Percentiles rank a stretch among this genome's conserved stretches.
Conservation (phyloP, 2,888 invertebrate genomes). For the Cheilosia scutellata region DNA sequence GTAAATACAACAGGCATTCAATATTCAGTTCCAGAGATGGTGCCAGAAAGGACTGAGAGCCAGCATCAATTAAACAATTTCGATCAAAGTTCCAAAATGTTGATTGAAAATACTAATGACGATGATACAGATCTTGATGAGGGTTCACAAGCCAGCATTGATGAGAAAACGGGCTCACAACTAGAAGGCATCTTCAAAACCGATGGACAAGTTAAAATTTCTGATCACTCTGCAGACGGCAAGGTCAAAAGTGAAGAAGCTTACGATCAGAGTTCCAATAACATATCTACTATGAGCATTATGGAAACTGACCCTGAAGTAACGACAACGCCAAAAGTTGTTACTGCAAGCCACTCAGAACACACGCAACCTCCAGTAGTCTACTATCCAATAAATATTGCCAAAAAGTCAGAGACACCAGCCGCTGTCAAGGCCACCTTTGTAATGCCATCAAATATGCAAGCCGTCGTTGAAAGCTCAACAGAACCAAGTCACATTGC, state of each 20-base stretch:
- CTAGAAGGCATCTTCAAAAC: too few relatives aligned
- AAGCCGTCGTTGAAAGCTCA: not conserved
- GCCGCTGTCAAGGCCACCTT: slow-evolving; percentile 2
- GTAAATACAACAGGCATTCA: not conserved
- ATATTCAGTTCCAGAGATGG: too few relatives aligned
- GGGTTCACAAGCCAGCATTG: not conserved
- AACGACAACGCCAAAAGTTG: not conserved
- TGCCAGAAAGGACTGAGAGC: too few relatives aligned
- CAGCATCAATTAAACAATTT: not conserved
- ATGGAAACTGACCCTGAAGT: not conserved
- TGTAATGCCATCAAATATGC: slow-evolving; percentile 48
- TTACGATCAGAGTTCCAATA: too few relatives aligned
- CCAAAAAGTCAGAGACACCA: not conserved
- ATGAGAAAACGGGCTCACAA: too few relatives aligned
- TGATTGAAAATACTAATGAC: too few relatives aligned
- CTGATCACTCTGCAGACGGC: too few relatives aligned
- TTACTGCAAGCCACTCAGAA: not conserved
- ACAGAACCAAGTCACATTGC: slow-evolving; percentile 21
- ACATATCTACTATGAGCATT: too few relatives aligned
- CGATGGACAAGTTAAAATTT: not conserved
- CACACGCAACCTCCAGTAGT: slow-evolving; percentile 22
- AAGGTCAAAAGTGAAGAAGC: too few relatives aligned
- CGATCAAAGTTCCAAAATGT: not conserved
- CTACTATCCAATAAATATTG: slow-evolving; percentile 53
- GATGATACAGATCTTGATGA: not conserved